Conservation (phyloP, 2,113 vertebrate species). For the Dinomys branickii region DNA sequence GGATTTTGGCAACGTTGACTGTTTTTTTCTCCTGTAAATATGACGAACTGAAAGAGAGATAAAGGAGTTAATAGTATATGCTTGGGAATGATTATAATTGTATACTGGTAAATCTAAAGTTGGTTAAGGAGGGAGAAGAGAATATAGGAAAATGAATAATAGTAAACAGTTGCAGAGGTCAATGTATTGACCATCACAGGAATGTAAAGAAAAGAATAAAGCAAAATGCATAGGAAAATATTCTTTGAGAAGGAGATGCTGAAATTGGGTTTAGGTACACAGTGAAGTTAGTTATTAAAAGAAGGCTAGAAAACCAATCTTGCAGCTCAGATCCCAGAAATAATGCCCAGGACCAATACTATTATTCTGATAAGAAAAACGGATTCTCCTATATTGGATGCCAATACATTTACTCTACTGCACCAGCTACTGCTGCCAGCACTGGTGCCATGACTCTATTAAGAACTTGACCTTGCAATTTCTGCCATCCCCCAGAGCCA, state of each 20-base stretch:
- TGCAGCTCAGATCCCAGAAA: constrained; percentile 63
- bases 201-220: constrained; percentile 18
- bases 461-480: constrained; percentile 67
- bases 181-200: neutral
- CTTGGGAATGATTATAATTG: constrained; percentile 35
- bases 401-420: constrained; percentile 69
- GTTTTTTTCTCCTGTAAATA: constrained; percentile 23
- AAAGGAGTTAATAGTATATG: constrained; percentile 43
- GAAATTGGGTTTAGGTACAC: constrained; percentile 18
- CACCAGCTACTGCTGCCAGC: constrained; percentile 66
- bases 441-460: constrained; percentile 65
- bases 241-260: constrained; percentile 31
- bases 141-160: neutral
- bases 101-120: constrained; percentile 45
- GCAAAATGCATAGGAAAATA: neutral
- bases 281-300: constrained; percentile 55
- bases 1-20: constrained; percentile 6
- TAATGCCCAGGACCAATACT: constrained; percentile 18
- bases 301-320: constrained; percentile 23
- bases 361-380: constrained; percentile 66
- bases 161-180: neutral
- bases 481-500: constrained; percentile 56
- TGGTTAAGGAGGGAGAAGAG: constrained; percentile 22
- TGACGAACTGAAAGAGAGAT: constrained; percentile 25
- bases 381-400: constrained; percentile 60